Conservation (phyloP, 1,140 invertebrate species). For the Heliconius nattereri region DNA sequence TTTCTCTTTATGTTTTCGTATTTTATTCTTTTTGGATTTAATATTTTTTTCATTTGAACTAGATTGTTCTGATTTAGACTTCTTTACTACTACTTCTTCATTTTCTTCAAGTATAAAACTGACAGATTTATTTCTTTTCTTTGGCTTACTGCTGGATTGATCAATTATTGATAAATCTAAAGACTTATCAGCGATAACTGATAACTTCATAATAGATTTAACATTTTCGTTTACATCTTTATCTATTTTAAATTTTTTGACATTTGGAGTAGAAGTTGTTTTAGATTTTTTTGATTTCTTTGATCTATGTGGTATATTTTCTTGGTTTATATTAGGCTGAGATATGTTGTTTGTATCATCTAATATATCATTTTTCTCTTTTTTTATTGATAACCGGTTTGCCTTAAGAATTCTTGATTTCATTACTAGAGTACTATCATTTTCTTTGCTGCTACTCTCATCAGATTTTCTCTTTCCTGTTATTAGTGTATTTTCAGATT, state of each 20-base stretch:
- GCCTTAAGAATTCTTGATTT: constrained; percentile 23
- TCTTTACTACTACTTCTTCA: constrained; percentile 58
- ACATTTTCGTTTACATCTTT: constrained; percentile 35
- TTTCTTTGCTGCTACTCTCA: constrained; percentile 21
- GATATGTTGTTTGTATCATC: constrained; percentile 44
- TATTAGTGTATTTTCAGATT: constrained; percentile 47
- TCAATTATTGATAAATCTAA: constrained; percentile 30
- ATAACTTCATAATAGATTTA: constrained; percentile 46
- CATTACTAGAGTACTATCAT: constrained; percentile 34
- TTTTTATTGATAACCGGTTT: constrained; percentile 42
- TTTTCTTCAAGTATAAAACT: constrained; percentile 70
- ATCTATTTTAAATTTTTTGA: constrained; percentile 21
- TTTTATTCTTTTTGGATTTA: constrained; percentile 41
- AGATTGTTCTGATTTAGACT: constrained; percentile 58
- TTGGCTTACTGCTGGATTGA: constrained; percentile 47
- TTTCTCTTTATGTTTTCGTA: constrained; percentile 38
- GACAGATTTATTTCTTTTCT: constrained; percentile 72
- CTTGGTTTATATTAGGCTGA: constrained; percentile 44
- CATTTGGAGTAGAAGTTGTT: constrained; percentile 51
- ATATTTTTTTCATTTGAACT: constrained; percentile 17
- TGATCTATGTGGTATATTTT: constrained; percentile 31
- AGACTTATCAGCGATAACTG: background rate
- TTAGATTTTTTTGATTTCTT: constrained; percentile 37
- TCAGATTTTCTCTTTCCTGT: constrained; percentile 38
- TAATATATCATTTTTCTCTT: constrained; percentile 46